Conservation (phyloP, 2,888 invertebrate species). For the Xestia xanthographa region DNA sequence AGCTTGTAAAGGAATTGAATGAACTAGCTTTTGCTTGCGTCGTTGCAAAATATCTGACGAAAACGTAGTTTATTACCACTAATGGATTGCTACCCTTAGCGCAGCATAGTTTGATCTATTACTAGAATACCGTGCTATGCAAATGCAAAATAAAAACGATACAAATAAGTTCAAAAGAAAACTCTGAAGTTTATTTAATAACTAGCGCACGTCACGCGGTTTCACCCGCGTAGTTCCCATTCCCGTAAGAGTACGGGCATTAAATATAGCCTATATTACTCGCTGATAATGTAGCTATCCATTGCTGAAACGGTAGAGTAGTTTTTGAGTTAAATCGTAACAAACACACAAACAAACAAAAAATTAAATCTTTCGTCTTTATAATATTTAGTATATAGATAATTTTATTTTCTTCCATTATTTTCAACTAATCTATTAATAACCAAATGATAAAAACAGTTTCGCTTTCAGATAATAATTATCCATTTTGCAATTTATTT, state of each 20-base stretch:
- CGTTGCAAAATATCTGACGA: background rate
- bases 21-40: background rate
- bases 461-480: background rate
- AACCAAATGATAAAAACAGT: background rate
- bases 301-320: too few relatives aligned
- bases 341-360: too few relatives aligned
- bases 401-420: too few relatives aligned
- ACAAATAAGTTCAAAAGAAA: background rate
- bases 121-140: background rate
- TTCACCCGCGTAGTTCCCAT: too few relatives aligned
- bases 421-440: too few relatives aligned
- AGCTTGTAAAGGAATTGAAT: background rate
- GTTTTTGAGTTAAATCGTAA: too few relatives aligned
- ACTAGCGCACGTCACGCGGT: too few relatives aligned
- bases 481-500: background rate
- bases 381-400: too few relatives aligned
- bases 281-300: too few relatives aligned
- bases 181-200: background rate
- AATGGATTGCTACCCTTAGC: background rate
- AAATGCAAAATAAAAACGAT: conserved; percentile 15
- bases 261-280: too few relatives aligned
- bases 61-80: background rate
- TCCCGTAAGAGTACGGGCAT: too few relatives aligned
- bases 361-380: too few relatives aligned
- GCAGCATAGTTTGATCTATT: background rate